phyloP scores from a whole-genome alignment of 2,113 vertebrate species.

The Notarius quadriscutis region DNA sequence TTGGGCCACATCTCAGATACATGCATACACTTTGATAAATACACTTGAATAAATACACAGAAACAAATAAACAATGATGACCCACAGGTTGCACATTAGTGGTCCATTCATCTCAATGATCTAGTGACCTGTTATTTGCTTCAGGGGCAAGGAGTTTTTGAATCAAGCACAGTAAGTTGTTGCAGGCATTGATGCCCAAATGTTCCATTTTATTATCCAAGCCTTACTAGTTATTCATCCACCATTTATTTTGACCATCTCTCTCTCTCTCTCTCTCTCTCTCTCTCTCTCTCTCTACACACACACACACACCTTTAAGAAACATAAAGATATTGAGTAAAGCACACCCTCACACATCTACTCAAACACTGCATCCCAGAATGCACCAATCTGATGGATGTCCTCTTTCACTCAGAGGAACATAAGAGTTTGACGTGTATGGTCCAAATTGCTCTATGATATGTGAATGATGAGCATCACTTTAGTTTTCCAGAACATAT shows the following conservation, averaged over 20 bases:
- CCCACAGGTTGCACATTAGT: not conserved
- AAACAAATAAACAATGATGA: slow-evolving; percentile 2
- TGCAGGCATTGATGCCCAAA: not conserved
- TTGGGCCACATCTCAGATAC: not conserved
- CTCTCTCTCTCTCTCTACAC: not conserved
- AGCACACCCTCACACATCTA: not conserved
- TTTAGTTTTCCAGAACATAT: not conserved
- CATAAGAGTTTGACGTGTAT: not conserved
- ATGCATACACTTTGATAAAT: not conserved
- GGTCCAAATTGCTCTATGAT: not conserved
- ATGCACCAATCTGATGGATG: not conserved
- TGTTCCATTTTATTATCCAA: not conserved
- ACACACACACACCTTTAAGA: not conserved
- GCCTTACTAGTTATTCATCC: not conserved
- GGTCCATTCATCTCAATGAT: not conserved
- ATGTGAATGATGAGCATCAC: not conserved
- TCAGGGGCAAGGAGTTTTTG: not conserved
- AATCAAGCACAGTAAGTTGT: not conserved
- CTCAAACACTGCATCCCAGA: not conserved
- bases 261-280: too few species aligned
- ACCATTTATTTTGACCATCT: not conserved
- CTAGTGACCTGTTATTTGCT: not conserved
- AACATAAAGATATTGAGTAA: not conserved
- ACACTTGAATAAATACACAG: not conserved
- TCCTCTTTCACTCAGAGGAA: not conserved